Base-by-base conservation (phyloP, 2,888 invertebrate species). In the Coremacera marginata region DNA sequence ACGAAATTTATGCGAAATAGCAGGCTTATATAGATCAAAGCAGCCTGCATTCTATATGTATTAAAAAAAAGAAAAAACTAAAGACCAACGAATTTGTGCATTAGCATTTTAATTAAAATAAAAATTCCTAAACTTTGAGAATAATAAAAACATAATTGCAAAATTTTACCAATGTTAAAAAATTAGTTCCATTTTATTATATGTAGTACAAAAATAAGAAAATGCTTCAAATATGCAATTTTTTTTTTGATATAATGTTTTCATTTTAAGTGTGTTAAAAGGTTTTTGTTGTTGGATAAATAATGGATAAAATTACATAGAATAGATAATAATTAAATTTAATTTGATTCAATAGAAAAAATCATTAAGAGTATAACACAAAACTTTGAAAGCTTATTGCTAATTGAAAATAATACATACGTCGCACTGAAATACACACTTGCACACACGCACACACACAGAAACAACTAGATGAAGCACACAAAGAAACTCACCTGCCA, bases 141-240 rank as follows among this genome's bases (percentile, higher is more conserved):
- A 44, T 11, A 44, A 11, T 3, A 11, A 44, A 44, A 44, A 11
- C 8, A 44, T 11, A 44, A 2, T 11, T 8, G 14, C 1, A 44
- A 44, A 44, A 37, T 37, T 37, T 5, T 7, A 37, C 14, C 44
- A 44, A 44, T 44, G 14, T 14, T 44, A 2, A 44, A 11, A 44
- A 11, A 44, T 11, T 11, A 44, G 44, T 44, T 11, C 1, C 4
- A 14, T 11, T 44, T 37, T 62, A 27, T 3, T 62, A 9, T 34
- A 55, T n/a, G 5, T 31, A 4, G 22, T 55, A 37, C 44, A 34
- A 60, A 72, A 60, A 19, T 5, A 71, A 62, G 73, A 77, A 83
- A 83, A 86, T 86, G 86, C 84, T 86, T 85, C 86, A 84, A 86
- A 86, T 83, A 86, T 86, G 85, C 85, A 86, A 83, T 86, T 71